A percentile compares a stretch with the other conserved stretches of the same genome.
phyloP scores from a whole-genome alignment of 1,140 invertebrate species.

The Megathymus violae region DNA sequence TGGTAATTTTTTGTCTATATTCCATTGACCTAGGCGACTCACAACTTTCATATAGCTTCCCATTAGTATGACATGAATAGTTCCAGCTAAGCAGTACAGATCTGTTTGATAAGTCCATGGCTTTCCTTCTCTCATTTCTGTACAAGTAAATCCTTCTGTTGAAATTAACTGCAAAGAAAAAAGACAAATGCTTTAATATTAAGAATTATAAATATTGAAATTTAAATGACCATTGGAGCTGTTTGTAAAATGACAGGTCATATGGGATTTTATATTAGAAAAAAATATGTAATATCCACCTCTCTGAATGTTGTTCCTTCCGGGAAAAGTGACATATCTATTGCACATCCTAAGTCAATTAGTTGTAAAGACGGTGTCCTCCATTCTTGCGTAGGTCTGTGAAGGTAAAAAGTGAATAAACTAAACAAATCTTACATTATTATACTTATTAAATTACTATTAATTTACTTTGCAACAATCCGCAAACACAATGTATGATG shows the following conservation, averaged over 20 bases:
- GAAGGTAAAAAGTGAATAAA: slow-evolving; percentile 46
- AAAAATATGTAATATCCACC: no score
- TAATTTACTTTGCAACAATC: no score
- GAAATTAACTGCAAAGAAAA: slow-evolving; percentile 84
- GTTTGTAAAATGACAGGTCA: no score
- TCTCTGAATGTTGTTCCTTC: slow-evolving; percentile 90
- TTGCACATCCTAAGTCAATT: slow-evolving; percentile 94
- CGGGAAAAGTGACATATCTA: slow-evolving; percentile 94
- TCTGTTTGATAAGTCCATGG: slow-evolving; percentile 98
- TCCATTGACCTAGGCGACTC: slow-evolving; percentile 87
- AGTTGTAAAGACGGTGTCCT: slow-evolving; percentile 88
- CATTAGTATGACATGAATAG: slow-evolving; percentile 93
- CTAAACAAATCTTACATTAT: no score
- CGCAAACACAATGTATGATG: no score
- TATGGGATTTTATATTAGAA: no score
- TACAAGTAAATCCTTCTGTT: slow-evolving; percentile 92
- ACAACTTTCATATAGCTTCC: slow-evolving; percentile 94
- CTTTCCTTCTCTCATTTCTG: slow-evolving; percentile 93
- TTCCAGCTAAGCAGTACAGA: slow-evolving; percentile 93
- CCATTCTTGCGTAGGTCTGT: slow-evolving; percentile 85
- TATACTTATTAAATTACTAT: no score
- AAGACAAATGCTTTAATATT: no score
- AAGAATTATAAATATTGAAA: no score
- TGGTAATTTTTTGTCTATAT: slow-evolving; percentile 87
- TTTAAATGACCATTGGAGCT: no score